Evolutionary conservation across 2,888 invertebrate species (phyloP).

Genomic region (Drosophila phalerata): DNA sequence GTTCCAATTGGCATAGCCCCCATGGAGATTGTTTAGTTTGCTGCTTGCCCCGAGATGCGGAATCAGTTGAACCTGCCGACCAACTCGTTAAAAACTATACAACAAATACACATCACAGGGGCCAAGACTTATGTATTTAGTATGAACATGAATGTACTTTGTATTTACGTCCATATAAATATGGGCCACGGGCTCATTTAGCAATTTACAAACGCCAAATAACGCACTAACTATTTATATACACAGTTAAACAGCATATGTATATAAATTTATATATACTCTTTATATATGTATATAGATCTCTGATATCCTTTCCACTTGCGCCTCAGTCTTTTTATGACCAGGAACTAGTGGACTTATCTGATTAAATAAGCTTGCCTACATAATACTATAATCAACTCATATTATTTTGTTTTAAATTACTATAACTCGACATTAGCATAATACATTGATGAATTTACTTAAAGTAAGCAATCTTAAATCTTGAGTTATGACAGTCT

Average conservation of each 20-base stretch:
- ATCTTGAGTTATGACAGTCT: no score
- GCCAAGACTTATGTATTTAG: background rate
- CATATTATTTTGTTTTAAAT: no score
- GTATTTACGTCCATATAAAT: constrained; percentile 16
- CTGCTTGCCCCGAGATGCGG: constrained; percentile 1
- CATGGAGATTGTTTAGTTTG: constrained; percentile 46
- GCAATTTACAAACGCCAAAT: constrained; percentile 40
- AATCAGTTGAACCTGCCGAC: constrained; percentile 44
- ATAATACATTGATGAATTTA: no score
- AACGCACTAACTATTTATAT: constrained; percentile 6
- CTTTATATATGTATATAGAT: background rate
- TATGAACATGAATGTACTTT: constrained; percentile 7
- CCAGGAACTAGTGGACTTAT: no score
- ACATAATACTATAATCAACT: no score
- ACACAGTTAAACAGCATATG: constrained; percentile 4
- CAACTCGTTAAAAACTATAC: constrained; percentile 19
- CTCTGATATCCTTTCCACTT: no score
- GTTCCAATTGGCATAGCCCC: constrained; percentile 41
- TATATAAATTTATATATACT: background rate
- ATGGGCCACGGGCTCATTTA: constrained; percentile 33
- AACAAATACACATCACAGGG: constrained; percentile 9
- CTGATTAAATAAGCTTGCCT: no score
- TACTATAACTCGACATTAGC: no score
- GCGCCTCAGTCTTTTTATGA: no score
- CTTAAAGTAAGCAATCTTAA: no score